Conservation (phyloP, 1,140 invertebrate genomes). For the Phymastichus coffea region DNA sequence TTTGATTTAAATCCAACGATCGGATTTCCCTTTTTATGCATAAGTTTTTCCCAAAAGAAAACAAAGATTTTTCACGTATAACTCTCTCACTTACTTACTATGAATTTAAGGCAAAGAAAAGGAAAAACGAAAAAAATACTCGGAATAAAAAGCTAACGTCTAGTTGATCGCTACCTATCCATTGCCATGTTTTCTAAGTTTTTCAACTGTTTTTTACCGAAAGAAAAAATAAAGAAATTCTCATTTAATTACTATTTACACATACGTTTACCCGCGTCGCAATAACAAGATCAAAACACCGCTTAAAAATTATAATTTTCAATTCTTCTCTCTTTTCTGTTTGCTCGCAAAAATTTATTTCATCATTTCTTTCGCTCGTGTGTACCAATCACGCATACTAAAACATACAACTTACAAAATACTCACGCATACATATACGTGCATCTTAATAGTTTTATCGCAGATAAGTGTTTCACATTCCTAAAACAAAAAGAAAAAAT, state of each 20-base stretch:
- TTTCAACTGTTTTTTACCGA: not conserved
- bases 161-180: not conserved
- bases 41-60: conserved; percentile 10
- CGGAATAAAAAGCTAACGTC: conserved; percentile 9
- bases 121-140: not conserved
- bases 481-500: too few relatives aligned
- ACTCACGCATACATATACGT: too few relatives aligned
- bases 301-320: not conserved
- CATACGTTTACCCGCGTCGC: not conserved
- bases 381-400: too few relatives aligned
- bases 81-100: not conserved
- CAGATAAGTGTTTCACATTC: too few relatives aligned
- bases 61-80: conserved; percentile 5
- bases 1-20: conserved; percentile 12
- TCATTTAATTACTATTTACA: conserved; percentile 12
- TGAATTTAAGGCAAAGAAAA: not conserved
- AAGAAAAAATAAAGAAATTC: too few relatives aligned
- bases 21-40: conserved; percentile 1
- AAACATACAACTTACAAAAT: too few relatives aligned
- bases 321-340: too few relatives aligned
- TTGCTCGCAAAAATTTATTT: too few relatives aligned
- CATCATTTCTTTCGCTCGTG: too few relatives aligned
- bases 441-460: too few relatives aligned
- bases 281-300: conserved; percentile 9
- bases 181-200: not conserved